These are phyloP conservation scores for Anagrus nilaparvatae DNA, from an alignment of 1,140 invertebrate species.

Conservation along the genomic window DNA sequence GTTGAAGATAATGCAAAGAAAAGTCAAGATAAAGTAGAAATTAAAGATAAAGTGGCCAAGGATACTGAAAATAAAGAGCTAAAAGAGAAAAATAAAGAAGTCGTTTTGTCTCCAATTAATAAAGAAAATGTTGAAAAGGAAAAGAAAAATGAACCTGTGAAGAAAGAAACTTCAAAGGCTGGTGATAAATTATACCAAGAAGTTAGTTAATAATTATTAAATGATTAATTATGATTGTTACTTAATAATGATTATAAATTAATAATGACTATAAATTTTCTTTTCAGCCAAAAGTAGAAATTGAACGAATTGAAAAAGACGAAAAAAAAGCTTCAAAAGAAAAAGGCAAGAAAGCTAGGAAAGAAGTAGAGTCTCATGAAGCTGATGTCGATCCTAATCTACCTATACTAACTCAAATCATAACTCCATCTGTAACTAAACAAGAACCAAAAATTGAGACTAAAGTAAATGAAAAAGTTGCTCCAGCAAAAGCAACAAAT, in stretches of 20 bases:
- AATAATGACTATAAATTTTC: not conserved
- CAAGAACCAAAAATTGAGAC: slow-evolving; percentile 11
- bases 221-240: not conserved
- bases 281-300: slow-evolving; percentile 19
- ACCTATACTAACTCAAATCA: slow-evolving; percentile 7
- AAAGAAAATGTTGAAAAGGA: slow-evolving; percentile 24
- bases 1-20: slow-evolving; percentile 31
- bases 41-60: slow-evolving; percentile 43
- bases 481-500: slow-evolving; percentile 19
- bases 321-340: slow-evolving; percentile 13
- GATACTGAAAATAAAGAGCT: slow-evolving; percentile 44
- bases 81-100: slow-evolving; percentile 38
- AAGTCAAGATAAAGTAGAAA: slow-evolving; percentile 37
- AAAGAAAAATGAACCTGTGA: slow-evolving; percentile 37
- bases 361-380: slow-evolving; percentile 39
- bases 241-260: not conserved
- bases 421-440: not conserved
- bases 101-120: slow-evolving; percentile 31
- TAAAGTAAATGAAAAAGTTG: slow-evolving; percentile 14
- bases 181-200: not conserved
- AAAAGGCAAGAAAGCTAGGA: slow-evolving; percentile 27
- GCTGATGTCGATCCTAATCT: not conserved
- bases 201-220: not conserved
- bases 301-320: slow-evolving; percentile 19
- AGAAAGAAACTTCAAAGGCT: slow-evolving; percentile 25